Evolutionary conservation across 1,140 invertebrate species (phyloP).

Genomic region (Heterodera schachtii): DNA sequence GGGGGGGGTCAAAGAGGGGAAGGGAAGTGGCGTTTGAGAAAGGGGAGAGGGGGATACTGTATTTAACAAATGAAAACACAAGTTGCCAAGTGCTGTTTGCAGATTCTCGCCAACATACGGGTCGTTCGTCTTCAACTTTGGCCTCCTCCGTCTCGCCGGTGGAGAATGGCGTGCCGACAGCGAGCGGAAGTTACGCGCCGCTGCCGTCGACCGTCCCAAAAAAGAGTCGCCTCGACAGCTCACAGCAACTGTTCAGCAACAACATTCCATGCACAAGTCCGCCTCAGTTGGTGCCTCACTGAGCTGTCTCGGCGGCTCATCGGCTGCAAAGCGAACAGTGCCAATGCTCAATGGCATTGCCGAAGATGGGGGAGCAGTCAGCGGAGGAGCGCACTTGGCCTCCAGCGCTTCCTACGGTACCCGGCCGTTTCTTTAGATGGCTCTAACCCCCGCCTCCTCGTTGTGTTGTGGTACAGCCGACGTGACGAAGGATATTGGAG

Average conservation of each 20-base stretch:
- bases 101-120: constrained; percentile 11
- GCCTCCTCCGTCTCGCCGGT: constrained; percentile 1
- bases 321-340: not conserved
- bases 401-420: not conserved
- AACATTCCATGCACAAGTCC: constrained; percentile 30
- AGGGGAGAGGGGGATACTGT: not conserved
- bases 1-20: not conserved
- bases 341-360: not conserved
- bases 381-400: not conserved
- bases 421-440: constrained; percentile 8
- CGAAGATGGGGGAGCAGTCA: not conserved
- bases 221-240: constrained; percentile 36
- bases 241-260: constrained; percentile 10
- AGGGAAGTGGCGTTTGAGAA: not conserved
- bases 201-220: not conserved
- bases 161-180: not conserved
- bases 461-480: not conserved
- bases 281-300: constrained; percentile 26
- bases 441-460: constrained; percentile 11
- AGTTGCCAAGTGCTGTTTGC: not conserved
- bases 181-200: constrained; percentile 37
- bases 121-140: not conserved
- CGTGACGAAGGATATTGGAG: constrained; percentile 17
- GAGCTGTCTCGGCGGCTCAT: not conserved
- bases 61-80: not conserved